Evolutionary conservation across 2,113 vertebrate genomes (phyloP).

Genomic region (Nycticorax nycticorax): DNA sequence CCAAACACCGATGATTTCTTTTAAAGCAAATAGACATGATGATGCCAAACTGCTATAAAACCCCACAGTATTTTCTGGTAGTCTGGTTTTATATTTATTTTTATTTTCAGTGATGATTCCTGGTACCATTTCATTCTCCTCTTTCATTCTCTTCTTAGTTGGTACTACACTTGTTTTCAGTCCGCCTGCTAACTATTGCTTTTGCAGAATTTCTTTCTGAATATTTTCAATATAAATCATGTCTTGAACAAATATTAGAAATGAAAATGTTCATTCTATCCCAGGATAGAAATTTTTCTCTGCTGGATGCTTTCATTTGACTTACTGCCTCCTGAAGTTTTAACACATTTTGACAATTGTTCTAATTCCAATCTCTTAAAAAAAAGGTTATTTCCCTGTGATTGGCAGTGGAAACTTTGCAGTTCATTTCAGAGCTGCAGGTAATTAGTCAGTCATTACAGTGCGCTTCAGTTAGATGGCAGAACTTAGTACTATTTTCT

Average conservation of each 20-base stretch:
- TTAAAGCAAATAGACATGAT: neutral
- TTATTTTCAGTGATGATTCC: neutral
- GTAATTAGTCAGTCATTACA: constrained; percentile 52
- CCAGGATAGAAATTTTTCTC: constrained; percentile 11
- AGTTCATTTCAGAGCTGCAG: constrained; percentile 31
- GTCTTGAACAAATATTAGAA: neutral
- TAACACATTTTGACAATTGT: constrained; percentile 52
- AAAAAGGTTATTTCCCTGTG: neutral
- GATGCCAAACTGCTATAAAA: neutral
- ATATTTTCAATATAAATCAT: constrained; percentile 18
- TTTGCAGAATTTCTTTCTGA: neutral
- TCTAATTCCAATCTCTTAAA: neutral
- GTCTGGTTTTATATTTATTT: neutral
- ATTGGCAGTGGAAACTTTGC: constrained; percentile 14
- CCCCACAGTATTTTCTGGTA: neutral
- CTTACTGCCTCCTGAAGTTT: constrained; percentile 16
- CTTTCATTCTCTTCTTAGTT: neutral
- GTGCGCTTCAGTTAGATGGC: neutral
- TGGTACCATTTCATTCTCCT: neutral
- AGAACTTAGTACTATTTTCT: neutral
- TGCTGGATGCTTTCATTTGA: constrained; percentile 33
- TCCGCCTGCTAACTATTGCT: neutral
- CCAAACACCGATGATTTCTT: neutral
- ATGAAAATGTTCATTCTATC: constrained; percentile 50
- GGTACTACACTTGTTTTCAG: neutral